These are phyloP conservation scores for Zaprionus nigranus DNA, from an alignment of 1,140 invertebrate genomes.

Conservation along the genomic window DNA sequence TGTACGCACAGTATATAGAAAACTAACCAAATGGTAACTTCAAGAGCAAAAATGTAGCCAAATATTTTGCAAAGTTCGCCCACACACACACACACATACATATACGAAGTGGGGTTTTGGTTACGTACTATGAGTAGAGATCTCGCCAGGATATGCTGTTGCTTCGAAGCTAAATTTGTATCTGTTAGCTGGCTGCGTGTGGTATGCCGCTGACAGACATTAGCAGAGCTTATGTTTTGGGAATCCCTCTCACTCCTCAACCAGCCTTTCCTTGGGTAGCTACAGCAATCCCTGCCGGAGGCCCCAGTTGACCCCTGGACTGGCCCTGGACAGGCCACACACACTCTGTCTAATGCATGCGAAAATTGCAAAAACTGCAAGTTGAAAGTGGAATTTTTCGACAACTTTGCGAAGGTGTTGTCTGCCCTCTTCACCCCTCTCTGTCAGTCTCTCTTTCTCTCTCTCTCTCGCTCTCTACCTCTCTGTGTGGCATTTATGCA, in stretches of 20 bases:
- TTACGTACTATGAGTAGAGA: not conserved
- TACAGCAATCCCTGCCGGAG: not conserved
- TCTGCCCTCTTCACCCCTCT: constrained; percentile 5
- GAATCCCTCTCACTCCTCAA: not conserved
- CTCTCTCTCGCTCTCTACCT: constrained; percentile 5
- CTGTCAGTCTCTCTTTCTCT: constrained; percentile 10
- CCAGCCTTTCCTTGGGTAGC: not conserved
- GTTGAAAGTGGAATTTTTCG: constrained; percentile 51
- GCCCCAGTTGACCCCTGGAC: not conserved
- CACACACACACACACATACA: constrained; percentile 4
- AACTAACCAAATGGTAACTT: constrained; percentile 5
- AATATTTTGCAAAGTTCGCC: constrained; percentile 53
- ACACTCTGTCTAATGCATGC: constrained; percentile 39
- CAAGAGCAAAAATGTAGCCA: constrained; percentile 38
- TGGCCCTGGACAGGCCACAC: not conserved
- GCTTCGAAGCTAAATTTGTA: constrained; percentile 55
- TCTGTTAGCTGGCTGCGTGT: constrained; percentile 57
- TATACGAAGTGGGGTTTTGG: not conserved
- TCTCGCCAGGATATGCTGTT: constrained; percentile 12
- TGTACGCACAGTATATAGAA: constrained; percentile 9
- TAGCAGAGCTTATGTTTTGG: constrained; percentile 59
- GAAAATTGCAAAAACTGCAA: constrained; percentile 55
- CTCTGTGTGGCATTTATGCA: constrained; percentile 44
- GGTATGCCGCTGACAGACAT: constrained; percentile 67
- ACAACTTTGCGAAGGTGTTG: constrained; percentile 46